phyloP scores from a whole-genome alignment of 2,888 invertebrate species.

The Scotopteryx bipunctaria region DNA sequence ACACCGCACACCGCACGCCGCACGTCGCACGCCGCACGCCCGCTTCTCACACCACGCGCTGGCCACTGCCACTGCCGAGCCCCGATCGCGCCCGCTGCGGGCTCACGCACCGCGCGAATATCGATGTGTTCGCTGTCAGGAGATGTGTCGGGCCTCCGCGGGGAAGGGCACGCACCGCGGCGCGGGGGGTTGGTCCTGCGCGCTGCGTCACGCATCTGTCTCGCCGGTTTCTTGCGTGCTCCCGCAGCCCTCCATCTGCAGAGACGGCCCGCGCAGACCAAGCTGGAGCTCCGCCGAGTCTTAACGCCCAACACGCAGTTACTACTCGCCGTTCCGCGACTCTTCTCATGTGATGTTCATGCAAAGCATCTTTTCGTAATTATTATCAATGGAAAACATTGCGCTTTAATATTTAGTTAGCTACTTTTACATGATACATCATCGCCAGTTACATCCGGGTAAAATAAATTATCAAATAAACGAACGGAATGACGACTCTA shows the following conservation, averaged over 20 bases:
- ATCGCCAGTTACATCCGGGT: constrained; percentile 26
- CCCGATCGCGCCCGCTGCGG: constrained; percentile 53
- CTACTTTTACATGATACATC: constrained; percentile 16
- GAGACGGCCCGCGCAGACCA: constrained; percentile 51
- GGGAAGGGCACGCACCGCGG: constrained; percentile 61
- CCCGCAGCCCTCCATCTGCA: constrained; percentile 75
- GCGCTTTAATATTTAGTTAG: constrained; percentile 20
- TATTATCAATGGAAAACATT: constrained; percentile 19
- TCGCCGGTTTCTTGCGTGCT: constrained; percentile 72
- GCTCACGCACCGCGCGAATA: constrained; percentile 75
- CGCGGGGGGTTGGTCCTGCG: constrained; percentile 73
- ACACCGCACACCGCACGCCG: constrained; percentile 59
- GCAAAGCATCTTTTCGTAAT: constrained; percentile 40
- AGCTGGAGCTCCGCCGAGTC: constrained; percentile 10
- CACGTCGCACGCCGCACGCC: constrained; percentile 55
- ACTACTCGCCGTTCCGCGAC: constrained; percentile 41
- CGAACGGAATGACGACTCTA: constrained; percentile 5
- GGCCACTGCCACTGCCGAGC: constrained; percentile 47
- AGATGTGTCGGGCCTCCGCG: constrained; percentile 52
- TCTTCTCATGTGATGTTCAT: constrained; percentile 54
- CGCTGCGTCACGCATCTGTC: constrained; percentile 82
- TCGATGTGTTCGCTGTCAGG: constrained; percentile 72
- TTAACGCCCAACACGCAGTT: constrained; percentile 28
- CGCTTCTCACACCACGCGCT: constrained; percentile 56
- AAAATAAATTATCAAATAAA: constrained; percentile 1